Conservation (phyloP, 1,140 invertebrate genomes). For the Schlechtendalia chinensis region DNA sequence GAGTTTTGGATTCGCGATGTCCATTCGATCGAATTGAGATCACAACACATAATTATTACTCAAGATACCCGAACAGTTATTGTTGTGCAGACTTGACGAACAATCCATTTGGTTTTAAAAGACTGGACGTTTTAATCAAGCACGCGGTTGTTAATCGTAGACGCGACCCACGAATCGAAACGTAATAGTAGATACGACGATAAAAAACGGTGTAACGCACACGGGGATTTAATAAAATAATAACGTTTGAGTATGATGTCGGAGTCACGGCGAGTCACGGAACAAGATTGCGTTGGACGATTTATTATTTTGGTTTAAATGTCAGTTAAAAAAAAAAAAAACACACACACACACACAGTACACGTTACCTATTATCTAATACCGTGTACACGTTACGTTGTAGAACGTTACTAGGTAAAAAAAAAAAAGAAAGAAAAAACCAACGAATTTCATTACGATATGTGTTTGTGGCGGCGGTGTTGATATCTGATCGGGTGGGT, state of each 20-base stretch:
- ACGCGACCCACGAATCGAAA: too few relatives aligned
- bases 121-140: too few relatives aligned
- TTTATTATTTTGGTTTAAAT: conserved; percentile 25
- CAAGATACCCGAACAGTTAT: too few relatives aligned
- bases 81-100: too few relatives aligned
- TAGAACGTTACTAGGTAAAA: too few relatives aligned
- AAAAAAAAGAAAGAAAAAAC: neutral
- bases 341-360: neutral
- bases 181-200: too few relatives aligned
- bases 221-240: neutral
- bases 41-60: too few relatives aligned
- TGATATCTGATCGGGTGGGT: conserved; percentile 18
- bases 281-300: neutral
- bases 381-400: too few relatives aligned
- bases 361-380: too few relatives aligned
- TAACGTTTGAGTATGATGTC: neutral
- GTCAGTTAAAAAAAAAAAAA: neutral
- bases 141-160: neutral
- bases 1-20: neutral
- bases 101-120: too few relatives aligned
- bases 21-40: too few relatives aligned
- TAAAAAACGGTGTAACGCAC: too few relatives aligned
- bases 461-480: conserved; percentile 1
- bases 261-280: neutral
- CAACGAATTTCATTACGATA: conserved; percentile 17